These are phyloP conservation scores for Polyommatus iphigenia DNA, from an alignment of 2,888 invertebrate genomes.

Conservation along the genomic window DNA sequence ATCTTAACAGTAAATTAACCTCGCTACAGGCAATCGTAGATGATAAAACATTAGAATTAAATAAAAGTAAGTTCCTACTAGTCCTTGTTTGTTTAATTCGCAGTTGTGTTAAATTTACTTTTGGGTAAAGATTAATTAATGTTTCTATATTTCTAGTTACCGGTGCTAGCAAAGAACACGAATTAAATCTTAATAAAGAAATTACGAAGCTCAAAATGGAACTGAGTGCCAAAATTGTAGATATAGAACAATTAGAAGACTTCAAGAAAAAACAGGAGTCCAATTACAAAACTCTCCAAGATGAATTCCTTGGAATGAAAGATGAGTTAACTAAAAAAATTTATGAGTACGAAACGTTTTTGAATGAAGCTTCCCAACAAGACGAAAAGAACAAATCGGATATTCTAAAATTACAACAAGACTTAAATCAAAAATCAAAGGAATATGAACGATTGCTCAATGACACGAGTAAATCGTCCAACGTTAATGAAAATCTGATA, in stretches of 20 bases:
- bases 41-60: conserved; percentile 74
- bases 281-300: conserved; percentile 60
- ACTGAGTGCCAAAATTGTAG: conserved; percentile 77
- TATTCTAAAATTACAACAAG: conserved; percentile 66
- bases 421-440: conserved; percentile 62
- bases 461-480: conserved; percentile 61
- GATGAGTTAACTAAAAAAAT: conserved; percentile 66
- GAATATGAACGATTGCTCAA: conserved; percentile 65
- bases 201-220: conserved; percentile 77
- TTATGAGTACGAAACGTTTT: conserved; percentile 71
- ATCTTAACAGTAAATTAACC: conserved; percentile 68
- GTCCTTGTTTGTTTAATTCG: background rate
- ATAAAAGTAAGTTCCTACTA: conserved; percentile 63
- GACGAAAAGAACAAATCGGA: conserved; percentile 69
- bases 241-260: conserved; percentile 75
- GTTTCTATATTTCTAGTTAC: conserved; percentile 55
- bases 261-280: conserved; percentile 65
- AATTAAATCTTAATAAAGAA: conserved; percentile 74
- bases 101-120: background rate
- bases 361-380: conserved; percentile 67
- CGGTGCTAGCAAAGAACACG: conserved; percentile 72
- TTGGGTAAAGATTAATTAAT: background rate
- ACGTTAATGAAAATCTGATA: conserved; percentile 66
- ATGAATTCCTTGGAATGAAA: conserved; percentile 63
- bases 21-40: conserved; percentile 75